A percentile compares a stretch with the other conserved stretches of the same genome.
Evolutionary conservation across 2,797 vertebrate species (phyloP).

Genomic region (Argyrosomus regius): DNA sequence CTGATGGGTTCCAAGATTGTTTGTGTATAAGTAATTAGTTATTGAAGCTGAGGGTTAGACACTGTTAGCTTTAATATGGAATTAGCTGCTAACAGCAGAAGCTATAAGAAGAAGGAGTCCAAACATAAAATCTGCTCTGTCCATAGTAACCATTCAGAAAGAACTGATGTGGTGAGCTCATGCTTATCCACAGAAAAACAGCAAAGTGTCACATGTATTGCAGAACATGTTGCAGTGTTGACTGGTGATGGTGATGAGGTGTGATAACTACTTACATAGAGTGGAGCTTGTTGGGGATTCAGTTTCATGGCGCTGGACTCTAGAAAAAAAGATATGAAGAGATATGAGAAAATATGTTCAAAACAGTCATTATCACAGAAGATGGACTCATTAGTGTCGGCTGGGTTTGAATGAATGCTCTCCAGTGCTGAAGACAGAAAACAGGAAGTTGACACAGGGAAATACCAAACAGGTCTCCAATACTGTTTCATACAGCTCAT

Average conservation of each 20-base stretch:
- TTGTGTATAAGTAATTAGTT: too few species aligned
- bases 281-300: slow-evolving; percentile 93
- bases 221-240: too few species aligned
- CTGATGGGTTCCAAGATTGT: too few species aligned
- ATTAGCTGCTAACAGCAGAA: too few species aligned
- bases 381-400: neutral
- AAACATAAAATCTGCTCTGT: too few species aligned
- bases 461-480: neutral
- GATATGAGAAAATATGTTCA: neutral
- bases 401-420: neutral
- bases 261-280: slow-evolving; percentile 90
- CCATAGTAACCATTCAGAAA: too few species aligned
- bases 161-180: neutral
- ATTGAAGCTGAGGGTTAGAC: too few species aligned
- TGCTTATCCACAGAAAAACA: neutral
- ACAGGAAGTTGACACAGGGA: neutral
- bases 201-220: neutral
- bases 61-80: too few species aligned
- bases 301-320: slow-evolving; percentile 94
- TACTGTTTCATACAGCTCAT: neutral
- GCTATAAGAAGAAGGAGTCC: too few species aligned
- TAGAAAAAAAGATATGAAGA: slow-evolving; percentile 61
- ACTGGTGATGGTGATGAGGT: neutral
- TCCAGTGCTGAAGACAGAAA: neutral
- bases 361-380: neutral